Percentiles rank a stretch among this genome's conserved stretches.
Evolutionary conservation across 1,140 invertebrate genomes (phyloP).

Genomic region (Laupala kohalensis): DNA sequence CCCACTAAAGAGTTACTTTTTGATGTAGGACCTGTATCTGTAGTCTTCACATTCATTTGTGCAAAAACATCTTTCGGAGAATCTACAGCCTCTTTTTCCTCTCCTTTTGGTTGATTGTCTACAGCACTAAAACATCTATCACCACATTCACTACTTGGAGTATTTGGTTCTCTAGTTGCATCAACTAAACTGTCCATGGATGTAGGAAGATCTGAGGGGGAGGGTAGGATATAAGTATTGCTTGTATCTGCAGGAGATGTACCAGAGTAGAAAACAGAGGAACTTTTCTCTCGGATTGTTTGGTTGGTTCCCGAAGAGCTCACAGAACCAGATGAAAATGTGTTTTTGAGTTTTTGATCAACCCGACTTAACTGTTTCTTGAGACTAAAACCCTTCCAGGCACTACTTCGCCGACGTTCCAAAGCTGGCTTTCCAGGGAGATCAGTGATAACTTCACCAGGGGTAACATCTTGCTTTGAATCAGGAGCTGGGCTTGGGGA

Average conservation of each 20-base stretch:
- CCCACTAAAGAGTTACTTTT: background rate
- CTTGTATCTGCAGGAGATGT: slow-evolving; percentile 1
- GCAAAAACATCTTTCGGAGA: background rate
- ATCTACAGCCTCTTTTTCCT: background rate
- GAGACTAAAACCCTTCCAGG: slow-evolving; percentile 48
- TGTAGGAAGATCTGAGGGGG: background rate
- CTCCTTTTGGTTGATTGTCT: background rate
- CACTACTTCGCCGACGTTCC: slow-evolving; percentile 17
- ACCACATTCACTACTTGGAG: background rate
- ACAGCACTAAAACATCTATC: background rate
- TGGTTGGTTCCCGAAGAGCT: background rate
- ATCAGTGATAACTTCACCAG: background rate
- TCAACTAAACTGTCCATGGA: background rate
- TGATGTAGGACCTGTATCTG: background rate
- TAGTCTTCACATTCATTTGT: background rate
- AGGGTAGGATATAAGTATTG: background rate
- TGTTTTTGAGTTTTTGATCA: slow-evolving; percentile 13
- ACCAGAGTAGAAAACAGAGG: slow-evolving; percentile 8
- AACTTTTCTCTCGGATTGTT: background rate
- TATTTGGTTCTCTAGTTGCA: background rate
- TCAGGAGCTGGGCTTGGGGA: background rate
- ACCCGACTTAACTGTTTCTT: slow-evolving; percentile 68
- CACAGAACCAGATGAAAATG: slow-evolving; percentile 3
- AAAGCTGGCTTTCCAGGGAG: slow-evolving; percentile 4
- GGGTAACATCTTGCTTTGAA: background rate